Evolutionary conservation across 2,797 vertebrate species (phyloP).

Genomic region (Euthynnus affinis): DNA sequence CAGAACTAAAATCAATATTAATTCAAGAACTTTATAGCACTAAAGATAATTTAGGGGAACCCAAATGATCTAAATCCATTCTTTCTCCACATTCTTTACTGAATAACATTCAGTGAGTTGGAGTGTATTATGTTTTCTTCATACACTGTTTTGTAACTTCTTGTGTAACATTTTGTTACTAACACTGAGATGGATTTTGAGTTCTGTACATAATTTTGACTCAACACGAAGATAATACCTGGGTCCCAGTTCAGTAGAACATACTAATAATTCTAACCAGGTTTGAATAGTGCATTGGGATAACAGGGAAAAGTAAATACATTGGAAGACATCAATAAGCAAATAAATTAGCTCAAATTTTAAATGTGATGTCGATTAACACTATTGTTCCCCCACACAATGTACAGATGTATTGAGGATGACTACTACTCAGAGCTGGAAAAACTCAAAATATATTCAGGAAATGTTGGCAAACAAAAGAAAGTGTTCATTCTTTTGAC

Average conservation of each 20-base stretch:
- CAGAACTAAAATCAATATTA: conserved; percentile 11
- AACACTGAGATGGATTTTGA: background rate
- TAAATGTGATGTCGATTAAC: background rate
- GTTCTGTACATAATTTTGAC: background rate
- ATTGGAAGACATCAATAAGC: background rate
- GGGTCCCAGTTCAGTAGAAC: background rate
- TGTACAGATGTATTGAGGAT: background rate
- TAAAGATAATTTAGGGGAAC: background rate
- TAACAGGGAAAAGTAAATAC: background rate
- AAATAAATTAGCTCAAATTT: background rate
- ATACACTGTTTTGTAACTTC: too few relatives aligned
- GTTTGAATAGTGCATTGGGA: background rate
- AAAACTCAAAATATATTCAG: background rate
- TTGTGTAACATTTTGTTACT: background rate
- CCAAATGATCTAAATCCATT: background rate
- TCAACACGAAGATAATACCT: background rate
- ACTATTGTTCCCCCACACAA: background rate
- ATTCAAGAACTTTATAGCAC: conserved; percentile 12
- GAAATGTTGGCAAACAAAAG: too few relatives aligned
- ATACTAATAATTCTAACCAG: background rate
- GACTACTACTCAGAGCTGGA: background rate
- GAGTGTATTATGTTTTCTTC: background rate
- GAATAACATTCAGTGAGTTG: too few relatives aligned
- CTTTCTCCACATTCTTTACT: background rate
- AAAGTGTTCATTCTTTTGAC: too few relatives aligned